Conservation (phyloP, 1,140 invertebrate species). For the Hydropsyche tenuis region DNA sequence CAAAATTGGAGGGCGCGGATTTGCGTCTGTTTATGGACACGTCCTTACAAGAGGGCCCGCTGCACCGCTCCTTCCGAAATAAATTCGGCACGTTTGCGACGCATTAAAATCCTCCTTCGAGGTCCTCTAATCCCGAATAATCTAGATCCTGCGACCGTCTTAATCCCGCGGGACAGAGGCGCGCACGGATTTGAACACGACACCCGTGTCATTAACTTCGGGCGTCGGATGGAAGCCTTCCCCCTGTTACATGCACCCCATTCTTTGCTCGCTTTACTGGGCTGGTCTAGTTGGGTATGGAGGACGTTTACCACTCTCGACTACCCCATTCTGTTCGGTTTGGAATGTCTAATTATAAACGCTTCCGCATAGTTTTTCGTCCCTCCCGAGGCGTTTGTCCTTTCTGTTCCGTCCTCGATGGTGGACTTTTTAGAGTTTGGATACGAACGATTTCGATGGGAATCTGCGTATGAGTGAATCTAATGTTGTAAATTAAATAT, state of each 20-base stretch:
- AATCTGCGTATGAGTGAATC: too few relatives aligned
- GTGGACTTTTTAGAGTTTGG: too few relatives aligned
- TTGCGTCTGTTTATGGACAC: not conserved
- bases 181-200: slow-evolving; percentile 11
- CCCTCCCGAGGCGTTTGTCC: not conserved
- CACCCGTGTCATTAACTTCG: slow-evolving; percentile 20
- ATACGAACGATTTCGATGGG: too few relatives aligned
- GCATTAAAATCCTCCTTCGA: slow-evolving; percentile 7
- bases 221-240: not conserved
- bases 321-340: not conserved
- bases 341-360: slow-evolving; percentile 25
- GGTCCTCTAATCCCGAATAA: slow-evolving; percentile 3
- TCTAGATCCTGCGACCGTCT: not conserved
- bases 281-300: not conserved
- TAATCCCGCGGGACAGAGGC: slow-evolving; percentile 7
- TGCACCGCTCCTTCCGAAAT: too few relatives aligned
- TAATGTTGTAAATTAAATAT: too few relatives aligned
- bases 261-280: too few relatives aligned
- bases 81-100: slow-evolving; percentile 12
- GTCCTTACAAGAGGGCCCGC: not conserved
- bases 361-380: slow-evolving; percentile 19
- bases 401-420: too few relatives aligned
- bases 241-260: too few relatives aligned
- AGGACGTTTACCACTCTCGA: slow-evolving; percentile 2
- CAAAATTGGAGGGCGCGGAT: slow-evolving; percentile 7